A percentile compares a stretch with the other conserved stretches of the same genome.
phyloP scores from a whole-genome alignment of 1,140 invertebrate species.

The Papilio polytes region DNA sequence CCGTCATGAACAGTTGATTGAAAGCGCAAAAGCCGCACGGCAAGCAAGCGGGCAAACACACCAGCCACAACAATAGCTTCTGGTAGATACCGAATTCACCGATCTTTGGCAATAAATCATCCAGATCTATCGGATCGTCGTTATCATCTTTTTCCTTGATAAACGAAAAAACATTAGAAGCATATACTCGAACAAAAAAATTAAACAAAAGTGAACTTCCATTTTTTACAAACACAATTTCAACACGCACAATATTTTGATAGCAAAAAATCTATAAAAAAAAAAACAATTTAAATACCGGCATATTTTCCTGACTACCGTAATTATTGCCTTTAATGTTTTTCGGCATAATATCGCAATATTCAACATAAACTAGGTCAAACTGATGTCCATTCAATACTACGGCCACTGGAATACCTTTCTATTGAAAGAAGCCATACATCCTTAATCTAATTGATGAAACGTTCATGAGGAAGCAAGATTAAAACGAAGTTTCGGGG shows the following conservation, averaged over 20 bases:
- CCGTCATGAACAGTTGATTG: constrained; percentile 95
- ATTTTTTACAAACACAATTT: neutral
- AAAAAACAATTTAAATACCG: constrained; percentile 52
- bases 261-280: constrained; percentile 31
- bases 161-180: constrained; percentile 11
- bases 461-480: constrained; percentile 35
- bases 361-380: constrained; percentile 40
- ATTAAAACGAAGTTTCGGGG: constrained; percentile 28
- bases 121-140: constrained; percentile 86
- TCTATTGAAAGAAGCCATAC: constrained; percentile 71
- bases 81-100: constrained; percentile 95
- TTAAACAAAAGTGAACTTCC: neutral
- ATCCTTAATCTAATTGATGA: constrained; percentile 79
- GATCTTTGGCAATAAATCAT: constrained; percentile 92
- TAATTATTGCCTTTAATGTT: constrained; percentile 50
- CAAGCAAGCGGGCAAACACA: constrained; percentile 94
- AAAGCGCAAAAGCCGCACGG: constrained; percentile 96
- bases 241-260: constrained; percentile 8
- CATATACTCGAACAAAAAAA: neutral
- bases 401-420: constrained; percentile 66
- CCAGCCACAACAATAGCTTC: constrained; percentile 92
- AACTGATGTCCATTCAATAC: constrained; percentile 55
- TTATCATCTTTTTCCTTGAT: constrained; percentile 64
- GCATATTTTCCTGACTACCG: constrained; percentile 52
- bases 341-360: constrained; percentile 50